A percentile compares a stretch with the other conserved stretches of the same genome.
Evolutionary conservation across 2,113 vertebrate species (phyloP).

Genomic region (Echinops telfairi): DNA sequence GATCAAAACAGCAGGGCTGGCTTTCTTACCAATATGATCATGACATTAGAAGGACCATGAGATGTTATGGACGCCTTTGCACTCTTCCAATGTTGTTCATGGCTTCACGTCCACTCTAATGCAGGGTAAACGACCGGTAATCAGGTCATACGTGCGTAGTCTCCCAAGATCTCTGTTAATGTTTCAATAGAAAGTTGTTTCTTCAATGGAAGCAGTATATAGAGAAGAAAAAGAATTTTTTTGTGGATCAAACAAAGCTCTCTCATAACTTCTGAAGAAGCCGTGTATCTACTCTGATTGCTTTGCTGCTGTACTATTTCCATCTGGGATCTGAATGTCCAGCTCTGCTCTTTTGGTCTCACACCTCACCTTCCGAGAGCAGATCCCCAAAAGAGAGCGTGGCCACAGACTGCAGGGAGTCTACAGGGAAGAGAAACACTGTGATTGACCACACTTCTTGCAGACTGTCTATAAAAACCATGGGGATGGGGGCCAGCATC

Average conservation of each 20-base stretch:
- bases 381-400: not conserved
- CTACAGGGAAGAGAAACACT: not conserved
- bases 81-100: slow-evolving; percentile 40
- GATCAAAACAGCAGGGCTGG: slow-evolving; percentile 79
- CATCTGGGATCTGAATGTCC: slow-evolving; percentile 17
- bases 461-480: not conserved
- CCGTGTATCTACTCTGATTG: not conserved
- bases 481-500: too few relatives aligned
- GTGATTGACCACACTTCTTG: not conserved
- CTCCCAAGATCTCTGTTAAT: not conserved
- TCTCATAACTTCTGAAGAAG: not conserved
- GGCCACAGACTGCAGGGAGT: not conserved
- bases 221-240: not conserved
- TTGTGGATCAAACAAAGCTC: not conserved
- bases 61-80: not conserved
- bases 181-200: not conserved
- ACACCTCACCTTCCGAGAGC: slow-evolving; percentile 37
- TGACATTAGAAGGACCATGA: slow-evolving; percentile 76
- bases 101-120: not conserved
- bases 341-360: slow-evolving; percentile 41
- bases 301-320: slow-evolving; percentile 23
- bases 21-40: slow-evolving; percentile 76
- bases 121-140: not conserved
- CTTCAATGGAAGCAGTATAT: not conserved
- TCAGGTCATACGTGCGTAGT: not conserved